Evolutionary conservation across 2,888 invertebrate genomes (phyloP).

Genomic region (Isotomurus palustris): DNA sequence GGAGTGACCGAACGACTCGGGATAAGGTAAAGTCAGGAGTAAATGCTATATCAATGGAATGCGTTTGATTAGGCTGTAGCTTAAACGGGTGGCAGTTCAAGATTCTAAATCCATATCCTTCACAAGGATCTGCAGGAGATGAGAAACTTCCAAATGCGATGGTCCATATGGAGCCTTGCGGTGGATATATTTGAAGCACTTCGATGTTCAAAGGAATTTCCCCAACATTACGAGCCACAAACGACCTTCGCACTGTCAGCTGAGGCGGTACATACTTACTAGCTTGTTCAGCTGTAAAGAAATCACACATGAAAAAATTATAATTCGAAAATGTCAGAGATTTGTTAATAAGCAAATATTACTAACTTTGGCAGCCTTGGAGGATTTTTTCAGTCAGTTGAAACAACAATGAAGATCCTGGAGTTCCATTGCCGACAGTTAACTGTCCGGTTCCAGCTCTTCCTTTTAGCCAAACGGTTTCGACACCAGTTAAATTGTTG

Average conservation of each 20-base stretch:
- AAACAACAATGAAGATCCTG: slow-evolving; percentile 71
- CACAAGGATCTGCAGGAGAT: slow-evolving; percentile 54
- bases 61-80: slow-evolving; percentile 66
- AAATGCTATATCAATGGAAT: slow-evolving; percentile 77
- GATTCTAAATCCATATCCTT: slow-evolving; percentile 74
- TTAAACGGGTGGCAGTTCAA: slow-evolving; percentile 69
- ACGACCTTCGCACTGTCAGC: slow-evolving; percentile 72
- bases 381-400: slow-evolving; percentile 68
- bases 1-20: slow-evolving; percentile 62
- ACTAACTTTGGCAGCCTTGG: slow-evolving; percentile 59
- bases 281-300: slow-evolving; percentile 49
- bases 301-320: slow-evolving; percentile 1
- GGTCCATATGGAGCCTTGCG: slow-evolving; percentile 36
- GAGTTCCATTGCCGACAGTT: slow-evolving; percentile 79
- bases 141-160: slow-evolving; percentile 34
- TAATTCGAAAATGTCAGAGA: too few relatives aligned
- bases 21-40: slow-evolving; percentile 82
- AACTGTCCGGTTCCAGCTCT: slow-evolving; percentile 81
- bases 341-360: neutral
- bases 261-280: slow-evolving; percentile 56
- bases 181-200: slow-evolving; percentile 40
- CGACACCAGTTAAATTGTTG: slow-evolving; percentile 89
- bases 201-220: slow-evolving; percentile 72
- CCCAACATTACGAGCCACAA: slow-evolving; percentile 84
- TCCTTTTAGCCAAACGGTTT: slow-evolving; percentile 75